These are phyloP conservation scores for Ageneiosus marmoratus DNA, from an alignment of 2,113 vertebrate species.

Conservation along the genomic window DNA sequence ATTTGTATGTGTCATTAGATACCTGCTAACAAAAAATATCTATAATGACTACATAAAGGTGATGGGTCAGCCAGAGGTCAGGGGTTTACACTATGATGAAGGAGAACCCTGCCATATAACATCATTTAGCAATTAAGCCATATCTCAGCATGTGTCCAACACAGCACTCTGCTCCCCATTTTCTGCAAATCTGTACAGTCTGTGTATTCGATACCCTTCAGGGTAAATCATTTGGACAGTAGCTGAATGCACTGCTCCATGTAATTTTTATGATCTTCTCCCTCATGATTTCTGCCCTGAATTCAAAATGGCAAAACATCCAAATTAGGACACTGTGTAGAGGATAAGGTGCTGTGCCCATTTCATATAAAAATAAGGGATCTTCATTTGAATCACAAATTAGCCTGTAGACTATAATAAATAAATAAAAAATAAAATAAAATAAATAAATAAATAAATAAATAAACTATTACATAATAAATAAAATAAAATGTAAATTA, in stretches of 20 bases:
- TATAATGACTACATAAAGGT: not conserved
- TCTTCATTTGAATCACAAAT: not conserved
- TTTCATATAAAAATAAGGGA: not conserved
- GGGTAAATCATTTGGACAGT: not conserved
- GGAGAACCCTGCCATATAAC: not conserved
- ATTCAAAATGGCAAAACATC: not conserved
- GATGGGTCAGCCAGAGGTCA: slow-evolving; percentile 14
- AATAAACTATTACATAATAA: not conserved
- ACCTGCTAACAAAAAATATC: not conserved
- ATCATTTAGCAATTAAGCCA: not conserved
- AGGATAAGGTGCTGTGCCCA: not conserved
- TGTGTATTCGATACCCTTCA: not conserved
- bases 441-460: not conserved
- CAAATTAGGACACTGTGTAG: not conserved
- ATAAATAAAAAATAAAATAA: not conserved
- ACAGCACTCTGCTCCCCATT: not conserved
- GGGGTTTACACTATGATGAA: not conserved
- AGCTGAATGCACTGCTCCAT: not conserved
- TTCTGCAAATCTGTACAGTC: not conserved
- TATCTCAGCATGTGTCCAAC: not conserved
- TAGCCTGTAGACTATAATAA: not conserved
- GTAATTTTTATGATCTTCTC: not conserved
- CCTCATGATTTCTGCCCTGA: not conserved
- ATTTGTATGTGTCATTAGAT: too few species aligned
- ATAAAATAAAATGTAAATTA: not conserved